Evolutionary conservation across 2,888 invertebrate species (phyloP).

Genomic region (Hanleya hanleyi): DNA sequence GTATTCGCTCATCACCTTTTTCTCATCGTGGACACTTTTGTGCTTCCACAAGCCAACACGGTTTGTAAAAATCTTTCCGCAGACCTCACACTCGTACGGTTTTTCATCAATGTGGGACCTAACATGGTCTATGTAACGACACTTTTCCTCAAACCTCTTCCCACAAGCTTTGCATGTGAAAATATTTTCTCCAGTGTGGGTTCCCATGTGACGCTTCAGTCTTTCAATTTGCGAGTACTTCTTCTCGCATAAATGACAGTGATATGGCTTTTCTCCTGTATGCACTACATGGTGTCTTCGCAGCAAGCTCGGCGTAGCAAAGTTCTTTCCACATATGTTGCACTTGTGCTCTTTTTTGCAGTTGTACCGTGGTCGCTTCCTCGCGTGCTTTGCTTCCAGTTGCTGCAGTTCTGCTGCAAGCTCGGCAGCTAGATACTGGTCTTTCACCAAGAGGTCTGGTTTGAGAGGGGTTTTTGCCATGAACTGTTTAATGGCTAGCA

Average conservation of each 20-base stretch:
- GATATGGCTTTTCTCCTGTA: conserved; percentile 22
- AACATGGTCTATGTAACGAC: not conserved
- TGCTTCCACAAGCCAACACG: not conserved
- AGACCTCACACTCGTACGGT: not conserved
- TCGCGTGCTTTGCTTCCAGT: not conserved
- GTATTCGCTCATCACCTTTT: not conserved
- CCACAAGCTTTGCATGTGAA: conserved; percentile 8
- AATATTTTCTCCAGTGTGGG: conserved; percentile 10
- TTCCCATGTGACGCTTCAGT: conserved; percentile 13
- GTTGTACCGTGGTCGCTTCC: not conserved
- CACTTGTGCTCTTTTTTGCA: conserved; percentile 4
- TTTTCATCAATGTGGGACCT: not conserved
- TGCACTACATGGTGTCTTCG: not conserved
- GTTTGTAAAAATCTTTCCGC: not conserved
- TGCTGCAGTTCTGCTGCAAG: not conserved
- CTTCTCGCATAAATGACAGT: conserved; percentile 14
- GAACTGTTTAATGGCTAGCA: no score
- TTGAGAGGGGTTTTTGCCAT: no score
- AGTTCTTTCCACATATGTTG: conserved; percentile 8
- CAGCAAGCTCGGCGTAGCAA: conserved; percentile 17
- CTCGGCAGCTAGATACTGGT: not conserved
- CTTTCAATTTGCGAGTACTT: conserved; percentile 5
- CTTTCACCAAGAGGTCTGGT: not conserved
- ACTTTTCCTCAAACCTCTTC: conserved; percentile 6
- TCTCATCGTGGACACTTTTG: not conserved